Base-by-base conservation (phyloP, 2,113 vertebrate genomes). In the Aix galericulata region DNA sequence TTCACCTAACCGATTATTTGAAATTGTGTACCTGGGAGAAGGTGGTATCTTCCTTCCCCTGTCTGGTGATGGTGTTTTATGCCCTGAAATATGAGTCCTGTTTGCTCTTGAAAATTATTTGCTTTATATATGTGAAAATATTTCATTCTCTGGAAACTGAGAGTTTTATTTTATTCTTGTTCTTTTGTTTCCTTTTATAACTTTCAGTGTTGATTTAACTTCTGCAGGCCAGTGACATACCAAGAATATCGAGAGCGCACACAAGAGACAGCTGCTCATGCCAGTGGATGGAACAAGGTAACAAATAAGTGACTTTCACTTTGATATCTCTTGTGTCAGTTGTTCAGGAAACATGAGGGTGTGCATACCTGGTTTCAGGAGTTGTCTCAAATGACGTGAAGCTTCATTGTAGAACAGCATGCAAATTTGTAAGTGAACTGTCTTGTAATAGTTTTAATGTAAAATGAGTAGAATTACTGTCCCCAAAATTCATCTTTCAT, bases 251-350 rank as follows among this genome's bases (percentile, higher is more conserved):
- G 97, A 93, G 97, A 98, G 69, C 96, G 97, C 72, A 94, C 97
- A 3, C 93, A 98, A 82, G 98, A 98, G 82, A 92, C 98, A 42
- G 97, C 98, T 16, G 89, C 88, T 84, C 98, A 98, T 91, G 97
- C 98, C 94, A 98, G 89, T 36, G 99, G 98, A 76, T 99, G 99
- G 99, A 98, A 95, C 94, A 99, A 99, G 98, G 99, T 99, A 98
- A 92, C 82, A 78, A 46, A 52, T 6, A 82, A 81, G 34, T 74
- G 73, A 34, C 21, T 60, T 93, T 50, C 86, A 38, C 36, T 90
- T 94, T 46, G 31, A 34, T 26, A 1, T 67, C 50, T 77, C 53
- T 88, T 8, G 0, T 36, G 50, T 56, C 69, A 58, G 32, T 76
- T 53, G 23, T 50, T 83, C 27, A 86, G 59, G 59, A 77, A 83